Evolutionary conservation across 2,113 vertebrate species (phyloP), one percentile per base, ranked within the genome.

Genomic region (Plotosus lineatus): DNA sequence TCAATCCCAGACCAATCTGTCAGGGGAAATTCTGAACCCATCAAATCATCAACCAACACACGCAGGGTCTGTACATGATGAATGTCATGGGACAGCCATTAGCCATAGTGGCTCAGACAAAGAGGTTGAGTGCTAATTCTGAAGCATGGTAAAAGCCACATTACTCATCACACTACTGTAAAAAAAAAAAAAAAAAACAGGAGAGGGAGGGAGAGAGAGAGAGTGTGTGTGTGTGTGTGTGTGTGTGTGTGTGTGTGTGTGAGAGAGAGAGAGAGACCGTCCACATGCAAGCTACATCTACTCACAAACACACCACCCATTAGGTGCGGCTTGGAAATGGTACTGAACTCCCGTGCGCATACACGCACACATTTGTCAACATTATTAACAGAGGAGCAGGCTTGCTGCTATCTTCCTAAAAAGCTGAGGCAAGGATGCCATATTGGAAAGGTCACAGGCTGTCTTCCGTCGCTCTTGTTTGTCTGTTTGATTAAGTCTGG

Each of bases 401-500:
- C 87, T 87, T 85, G 82, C 85, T 85, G 88, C 84, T 88, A 78
- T 87, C 88, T 92, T 85, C 87, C 38, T 38, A 5, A 77, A 69
- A 76, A 84, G 83, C 75, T 61, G 78, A 80, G 46, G 81, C 84
- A 72, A 46, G 85, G 73, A 83, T 80, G 79, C 68, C 86, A 88
- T 86, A 79, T 89, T 87, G 83, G 75, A 92, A 93, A 93, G 91
- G 92, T 92, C 92, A 92, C 81, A 84, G 76, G 60, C 83, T 81
- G 81, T 82, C 83, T 80, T 76, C 82, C 72, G 81, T 86, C 75
- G 85, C 86, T 89, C 90, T 90, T 84, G 90, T 93, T 89, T 90
- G 89, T 91, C 91, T 90, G 81, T 88, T 83, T 90, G 91, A 93
- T 90, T 92, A 91, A 92, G 90, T 89, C 88, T 86, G 88, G 88